Evolutionary conservation across 1,140 invertebrate genomes (phyloP).

Genomic region (Zaprionus ghesquierei): DNA sequence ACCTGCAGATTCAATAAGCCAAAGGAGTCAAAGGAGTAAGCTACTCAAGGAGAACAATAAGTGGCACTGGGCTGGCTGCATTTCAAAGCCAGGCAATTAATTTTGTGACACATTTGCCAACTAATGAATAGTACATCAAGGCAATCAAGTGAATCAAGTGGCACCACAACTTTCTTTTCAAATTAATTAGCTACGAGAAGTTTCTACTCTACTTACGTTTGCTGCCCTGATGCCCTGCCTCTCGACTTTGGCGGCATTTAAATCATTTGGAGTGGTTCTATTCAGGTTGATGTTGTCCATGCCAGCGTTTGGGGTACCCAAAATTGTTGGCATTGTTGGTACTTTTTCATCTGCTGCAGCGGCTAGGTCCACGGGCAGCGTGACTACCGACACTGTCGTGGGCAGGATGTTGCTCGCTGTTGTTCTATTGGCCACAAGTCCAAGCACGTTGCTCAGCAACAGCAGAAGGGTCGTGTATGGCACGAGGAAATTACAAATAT

Average conservation of each 20-base stretch:
- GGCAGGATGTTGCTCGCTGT: background rate
- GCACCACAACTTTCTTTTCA: background rate
- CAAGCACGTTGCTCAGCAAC: slow-evolving; percentile 1
- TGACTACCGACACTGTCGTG: background rate
- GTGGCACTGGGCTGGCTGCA: too few relatives aligned
- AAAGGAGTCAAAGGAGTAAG: background rate
- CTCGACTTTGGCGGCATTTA: background rate
- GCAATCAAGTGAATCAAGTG: background rate
- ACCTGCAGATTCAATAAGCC: background rate
- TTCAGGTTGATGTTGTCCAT: background rate
- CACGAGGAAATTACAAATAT: slow-evolving; percentile 7
- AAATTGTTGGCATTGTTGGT: background rate
- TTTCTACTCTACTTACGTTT: background rate
- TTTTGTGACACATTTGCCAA: too few relatives aligned
- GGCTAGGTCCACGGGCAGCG: background rate
- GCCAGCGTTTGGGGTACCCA: background rate
- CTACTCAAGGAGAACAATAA: background rate
- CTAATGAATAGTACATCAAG: too few relatives aligned
- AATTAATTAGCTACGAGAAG: background rate
- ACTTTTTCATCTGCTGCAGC: background rate
- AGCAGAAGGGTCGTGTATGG: background rate
- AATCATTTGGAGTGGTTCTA: background rate
- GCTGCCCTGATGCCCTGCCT: background rate
- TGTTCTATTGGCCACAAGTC: background rate
- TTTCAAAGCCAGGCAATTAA: too few relatives aligned